Base-by-base conservation (phyloP, 2,113 vertebrate genomes). In the Hystrix brachyura region DNA sequence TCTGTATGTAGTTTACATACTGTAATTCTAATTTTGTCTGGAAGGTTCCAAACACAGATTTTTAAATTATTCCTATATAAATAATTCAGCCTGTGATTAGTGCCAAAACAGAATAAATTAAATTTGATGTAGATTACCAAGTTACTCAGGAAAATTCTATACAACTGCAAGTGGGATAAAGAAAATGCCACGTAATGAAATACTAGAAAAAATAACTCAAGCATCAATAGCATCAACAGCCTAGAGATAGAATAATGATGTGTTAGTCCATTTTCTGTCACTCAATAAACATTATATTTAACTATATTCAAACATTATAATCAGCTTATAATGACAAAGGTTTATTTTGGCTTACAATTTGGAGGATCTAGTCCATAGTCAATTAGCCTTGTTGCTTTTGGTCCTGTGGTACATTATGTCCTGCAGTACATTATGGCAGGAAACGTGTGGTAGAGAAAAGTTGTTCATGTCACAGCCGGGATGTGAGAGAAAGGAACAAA, bases 51-150 rank as follows among this genome's bases (percentile, higher is more conserved):
- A 97, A 94, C 81, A 87, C 15, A 57, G 90, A 87, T 94, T 96
- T 90, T 92, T 67, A 88, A 88, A 93, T 80, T 60, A 90, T 92
- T 62, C 64, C 59, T 60, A 95, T 23, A 80, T 94, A 96, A 97
- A 90, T 97, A 90, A 96, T 91, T 96, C 87, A 94, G 92, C 53
- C 86, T 93, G 74, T 93, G 82, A 96, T 87, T 59, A 83, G 34
- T 38, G 53, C 81, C 90, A 84, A 87, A 94, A 79, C 51, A 83
- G 53, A 87, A 96, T 80, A 74, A 76, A 92, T 90, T 85, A 93
- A 94, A 92, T 32, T 32, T 74, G 12, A 64, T 72, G 9, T 15
- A 90, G 69, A 87, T 87, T 81, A 91, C 48, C 57, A 59, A 87
- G 48, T 80, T 74, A 87, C 46, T 14, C 13, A 90, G 55, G 25